phyloP scores from a whole-genome alignment of 1,140 invertebrate genomes.

The Maconellicoccus hirsutus region DNA sequence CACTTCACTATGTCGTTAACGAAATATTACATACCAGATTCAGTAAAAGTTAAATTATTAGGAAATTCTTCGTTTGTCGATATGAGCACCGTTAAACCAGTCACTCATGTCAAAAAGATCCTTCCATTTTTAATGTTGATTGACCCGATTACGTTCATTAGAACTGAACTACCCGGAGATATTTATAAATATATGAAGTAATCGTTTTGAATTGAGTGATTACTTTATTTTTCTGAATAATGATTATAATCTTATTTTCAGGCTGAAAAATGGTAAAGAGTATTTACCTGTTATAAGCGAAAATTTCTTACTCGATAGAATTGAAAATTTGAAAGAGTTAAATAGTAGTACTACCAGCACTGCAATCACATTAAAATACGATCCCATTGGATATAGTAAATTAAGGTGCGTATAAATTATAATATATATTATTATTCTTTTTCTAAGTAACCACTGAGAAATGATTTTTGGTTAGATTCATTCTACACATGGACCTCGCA shows the following conservation, averaged over 20 bases:
- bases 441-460: too few relatives aligned
- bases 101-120: slow-evolving; percentile 23
- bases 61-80: slow-evolving; percentile 3
- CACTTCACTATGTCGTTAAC: slow-evolving; percentile 11
- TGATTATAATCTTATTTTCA: slow-evolving; percentile 23
- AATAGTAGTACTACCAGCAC: slow-evolving; percentile 42
- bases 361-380: slow-evolving; percentile 47
- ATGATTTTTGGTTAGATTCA: slow-evolving; percentile 43
- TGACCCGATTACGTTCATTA: slow-evolving; percentile 12
- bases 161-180: slow-evolving; percentile 19
- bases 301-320: slow-evolving; percentile 65
- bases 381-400: slow-evolving; percentile 39
- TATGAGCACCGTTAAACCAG: slow-evolving; percentile 11
- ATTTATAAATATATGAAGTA: slow-evolving; percentile 24
- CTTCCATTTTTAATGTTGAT: slow-evolving; percentile 23
- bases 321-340: slow-evolving; percentile 57
- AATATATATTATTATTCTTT: too few relatives aligned
- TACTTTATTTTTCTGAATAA: background rate
- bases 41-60: slow-evolving; percentile 19
- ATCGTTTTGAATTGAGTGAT: background rate
- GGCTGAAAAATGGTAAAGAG: slow-evolving; percentile 24
- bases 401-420: background rate
- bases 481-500: slow-evolving; percentile 66
- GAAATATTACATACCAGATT: slow-evolving; percentile 16
- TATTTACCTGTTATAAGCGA: slow-evolving; percentile 74